A percentile compares a stretch with the other conserved stretches of the same genome.
These are phyloP conservation scores for Thereva unica DNA, from an alignment of 2,888 invertebrate species.

Conservation along the genomic window DNA sequence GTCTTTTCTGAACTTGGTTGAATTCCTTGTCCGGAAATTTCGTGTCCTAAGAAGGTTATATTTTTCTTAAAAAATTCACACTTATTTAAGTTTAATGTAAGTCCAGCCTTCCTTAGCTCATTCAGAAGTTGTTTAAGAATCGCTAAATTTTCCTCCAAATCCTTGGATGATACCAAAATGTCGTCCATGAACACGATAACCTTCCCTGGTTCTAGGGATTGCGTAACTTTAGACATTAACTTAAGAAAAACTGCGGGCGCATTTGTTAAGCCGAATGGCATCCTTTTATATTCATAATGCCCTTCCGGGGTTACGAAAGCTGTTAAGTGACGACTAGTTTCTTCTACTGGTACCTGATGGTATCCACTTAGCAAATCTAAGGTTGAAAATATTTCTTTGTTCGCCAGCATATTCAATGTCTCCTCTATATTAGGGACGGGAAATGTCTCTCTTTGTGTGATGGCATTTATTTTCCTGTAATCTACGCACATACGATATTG, in stretches of 20 bases:
- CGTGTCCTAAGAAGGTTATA: slow-evolving; percentile 10
- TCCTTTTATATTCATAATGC: slow-evolving; percentile 47
- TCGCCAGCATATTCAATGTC: slow-evolving; percentile 21
- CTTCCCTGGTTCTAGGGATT: not conserved
- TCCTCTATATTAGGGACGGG: slow-evolving; percentile 30
- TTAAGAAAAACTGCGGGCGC: slow-evolving; percentile 44
- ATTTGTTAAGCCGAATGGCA: slow-evolving; percentile 36
- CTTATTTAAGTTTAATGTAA: slow-evolving; percentile 11
- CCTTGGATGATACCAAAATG: slow-evolving; percentile 1
- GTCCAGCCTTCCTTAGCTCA: not conserved
- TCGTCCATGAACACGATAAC: slow-evolving; percentile 12
- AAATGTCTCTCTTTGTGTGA: slow-evolving; percentile 44
- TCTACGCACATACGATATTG: not conserved
- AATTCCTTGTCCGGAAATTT: slow-evolving; percentile 18
- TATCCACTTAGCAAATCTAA: slow-evolving; percentile 38
- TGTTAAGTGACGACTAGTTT: slow-evolving; percentile 39
- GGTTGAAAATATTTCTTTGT: slow-evolving; percentile 23
- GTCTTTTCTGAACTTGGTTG: not conserved
- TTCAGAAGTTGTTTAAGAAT: not conserved
- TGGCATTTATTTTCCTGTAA: slow-evolving; percentile 28
- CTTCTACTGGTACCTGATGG: slow-evolving; percentile 34
- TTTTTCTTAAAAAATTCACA: not conserved
- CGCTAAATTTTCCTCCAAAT: not conserved
- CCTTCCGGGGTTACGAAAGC: slow-evolving; percentile 47
- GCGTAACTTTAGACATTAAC: slow-evolving; percentile 15